Percentiles rank a stretch among this genome's conserved stretches.
These are phyloP conservation scores for Campylomormyrus tamandua DNA, from an alignment of 2,113 vertebrate genomes.

Conservation along the genomic window DNA sequence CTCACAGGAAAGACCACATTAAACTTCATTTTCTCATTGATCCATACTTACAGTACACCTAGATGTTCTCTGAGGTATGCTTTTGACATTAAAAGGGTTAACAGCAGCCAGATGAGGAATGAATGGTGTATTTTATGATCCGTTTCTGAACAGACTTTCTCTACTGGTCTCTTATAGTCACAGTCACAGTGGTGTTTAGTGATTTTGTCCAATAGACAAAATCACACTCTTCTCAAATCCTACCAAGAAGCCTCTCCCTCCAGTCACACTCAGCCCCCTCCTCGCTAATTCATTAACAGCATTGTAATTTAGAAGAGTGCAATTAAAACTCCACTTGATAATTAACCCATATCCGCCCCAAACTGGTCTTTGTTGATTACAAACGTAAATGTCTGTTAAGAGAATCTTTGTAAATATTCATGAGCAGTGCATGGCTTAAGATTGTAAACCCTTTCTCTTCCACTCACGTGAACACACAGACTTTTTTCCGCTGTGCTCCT, in stretches of 20 bases:
- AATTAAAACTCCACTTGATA: constrained; percentile 58
- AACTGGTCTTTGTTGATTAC: constrained; percentile 51
- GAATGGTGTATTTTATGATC: not conserved
- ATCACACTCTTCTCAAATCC: not conserved
- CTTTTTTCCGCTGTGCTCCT: not conserved
- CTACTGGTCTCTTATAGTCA: not conserved
- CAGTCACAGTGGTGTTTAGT: not conserved
- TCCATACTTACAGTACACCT: not conserved
- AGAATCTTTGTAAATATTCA: constrained; percentile 52
- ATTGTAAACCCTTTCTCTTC: not conserved
- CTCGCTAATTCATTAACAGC: constrained; percentile 43
- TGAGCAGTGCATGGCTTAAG: not conserved
- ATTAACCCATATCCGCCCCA: constrained; percentile 54
- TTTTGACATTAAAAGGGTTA: not conserved
- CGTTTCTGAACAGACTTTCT: not conserved
- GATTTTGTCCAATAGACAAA: not conserved
- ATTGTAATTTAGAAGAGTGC: constrained; percentile 51
- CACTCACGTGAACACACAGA: not conserved
- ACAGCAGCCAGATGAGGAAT: not conserved
- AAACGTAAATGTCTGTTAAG: constrained; percentile 48
- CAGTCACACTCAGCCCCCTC: constrained; percentile 11
- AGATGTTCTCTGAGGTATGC: not conserved
- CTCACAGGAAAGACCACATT: not conserved
- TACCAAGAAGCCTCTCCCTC: not conserved
- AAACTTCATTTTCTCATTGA: not conserved